Evolutionary conservation across 1,140 invertebrate species (phyloP).

Genomic region (Coelopa frigida): DNA sequence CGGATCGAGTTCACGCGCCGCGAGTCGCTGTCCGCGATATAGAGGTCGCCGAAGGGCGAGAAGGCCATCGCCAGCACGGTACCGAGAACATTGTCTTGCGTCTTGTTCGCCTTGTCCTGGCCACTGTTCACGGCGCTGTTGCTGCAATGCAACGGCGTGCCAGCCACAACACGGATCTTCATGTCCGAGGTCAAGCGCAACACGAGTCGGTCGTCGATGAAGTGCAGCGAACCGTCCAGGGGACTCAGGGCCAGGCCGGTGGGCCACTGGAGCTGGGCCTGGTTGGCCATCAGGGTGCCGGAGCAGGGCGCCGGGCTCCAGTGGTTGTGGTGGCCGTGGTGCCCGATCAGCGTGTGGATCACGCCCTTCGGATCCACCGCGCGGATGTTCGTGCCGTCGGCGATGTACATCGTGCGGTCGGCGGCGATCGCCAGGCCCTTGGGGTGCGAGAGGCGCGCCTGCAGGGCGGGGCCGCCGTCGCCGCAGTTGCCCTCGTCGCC

Average conservation of each 20-base stretch:
- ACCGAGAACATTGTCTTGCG: constrained; percentile 56
- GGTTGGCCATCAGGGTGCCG: constrained; percentile 68
- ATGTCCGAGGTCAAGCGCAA: constrained; percentile 85
- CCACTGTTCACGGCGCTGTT: constrained; percentile 47
- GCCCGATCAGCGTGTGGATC: constrained; percentile 91
- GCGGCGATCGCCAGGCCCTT: constrained; percentile 91
- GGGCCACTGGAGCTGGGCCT: constrained; percentile 91
- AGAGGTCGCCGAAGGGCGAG: constrained; percentile 85
- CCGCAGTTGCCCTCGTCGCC: constrained; percentile 87
- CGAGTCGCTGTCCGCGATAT: constrained; percentile 88
- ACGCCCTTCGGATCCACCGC: constrained; percentile 83
- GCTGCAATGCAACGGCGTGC: constrained; percentile 78
- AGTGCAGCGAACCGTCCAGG: constrained; percentile 86
- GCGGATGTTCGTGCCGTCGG: constrained; percentile 88
- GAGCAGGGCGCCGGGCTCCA: constrained; percentile 83
- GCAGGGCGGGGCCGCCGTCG: constrained; percentile 81
- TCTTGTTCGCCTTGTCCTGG: constrained; percentile 41
- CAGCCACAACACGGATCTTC: constrained; percentile 85
- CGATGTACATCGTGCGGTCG: constrained; percentile 88
- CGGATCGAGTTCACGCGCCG: constrained; percentile 82
- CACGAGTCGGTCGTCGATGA: constrained; percentile 90
- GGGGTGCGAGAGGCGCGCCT: constrained; percentile 88
- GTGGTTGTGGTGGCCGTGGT: constrained; percentile 84
- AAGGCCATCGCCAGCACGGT: constrained; percentile 80
- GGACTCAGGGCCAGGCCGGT: constrained; percentile 88